These are phyloP conservation scores for Rhinichthys klamathensis DNA, from an alignment of 2,113 vertebrate species.

Conservation along the genomic window DNA sequence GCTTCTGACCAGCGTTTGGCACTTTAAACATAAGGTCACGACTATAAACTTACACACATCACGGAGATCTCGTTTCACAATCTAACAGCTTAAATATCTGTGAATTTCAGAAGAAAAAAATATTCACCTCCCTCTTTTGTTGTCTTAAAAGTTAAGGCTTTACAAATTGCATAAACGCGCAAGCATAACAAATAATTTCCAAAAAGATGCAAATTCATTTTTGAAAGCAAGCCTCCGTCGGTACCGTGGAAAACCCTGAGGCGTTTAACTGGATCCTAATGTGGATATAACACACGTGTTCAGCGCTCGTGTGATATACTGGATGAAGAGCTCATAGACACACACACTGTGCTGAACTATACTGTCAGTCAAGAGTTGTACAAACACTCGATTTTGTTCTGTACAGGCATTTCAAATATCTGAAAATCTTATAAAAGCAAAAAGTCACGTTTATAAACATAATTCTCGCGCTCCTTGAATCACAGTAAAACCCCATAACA, in stretches of 20 bases:
- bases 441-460: not conserved
- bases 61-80: not conserved
- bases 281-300: too few species aligned
- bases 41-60: not conserved
- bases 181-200: not conserved
- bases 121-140: not conserved
- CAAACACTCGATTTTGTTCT: not conserved
- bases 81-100: not conserved
- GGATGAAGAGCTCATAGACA: too few species aligned
- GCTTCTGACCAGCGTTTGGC: not conserved
- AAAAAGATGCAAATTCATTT: not conserved
- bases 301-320: too few species aligned
- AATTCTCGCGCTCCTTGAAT: not conserved
- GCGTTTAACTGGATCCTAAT: not conserved
- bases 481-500: not conserved
- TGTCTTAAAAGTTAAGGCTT: constrained; percentile 55
- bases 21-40: constrained; percentile 8
- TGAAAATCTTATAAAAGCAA: constrained; percentile 6
- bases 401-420: not conserved
- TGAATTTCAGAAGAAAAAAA: not conserved
- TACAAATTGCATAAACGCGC: constrained; percentile 60
- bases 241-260: constrained; percentile 18
- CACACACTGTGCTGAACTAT: not conserved
- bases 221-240: not conserved
- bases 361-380: not conserved